Evolutionary conservation across 2,888 invertebrate species (phyloP).

Genomic region (Protophormia terraenovae): DNA sequence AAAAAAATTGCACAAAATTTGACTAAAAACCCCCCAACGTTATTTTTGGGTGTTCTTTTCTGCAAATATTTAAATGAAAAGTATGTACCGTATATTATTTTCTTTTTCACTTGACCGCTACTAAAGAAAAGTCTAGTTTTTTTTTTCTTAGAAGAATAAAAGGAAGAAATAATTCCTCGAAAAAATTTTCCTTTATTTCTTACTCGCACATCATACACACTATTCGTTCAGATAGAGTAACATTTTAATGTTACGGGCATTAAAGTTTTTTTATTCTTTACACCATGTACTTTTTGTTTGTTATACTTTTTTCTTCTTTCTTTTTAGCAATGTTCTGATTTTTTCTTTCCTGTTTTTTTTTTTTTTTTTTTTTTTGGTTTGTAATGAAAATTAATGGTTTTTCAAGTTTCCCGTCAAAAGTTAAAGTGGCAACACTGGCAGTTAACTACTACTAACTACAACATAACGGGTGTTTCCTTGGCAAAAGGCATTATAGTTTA

Average conservation of each 20-base stretch:
- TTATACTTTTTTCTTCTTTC: neutral
- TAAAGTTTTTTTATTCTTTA: neutral
- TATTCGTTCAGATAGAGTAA: neutral
- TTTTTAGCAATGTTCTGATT: neutral
- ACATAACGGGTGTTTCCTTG: slow-evolving; percentile 42
- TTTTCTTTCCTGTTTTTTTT: neutral
- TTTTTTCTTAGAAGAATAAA: neutral
- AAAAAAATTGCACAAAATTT: neutral
- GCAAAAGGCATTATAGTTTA: slow-evolving; percentile 4
- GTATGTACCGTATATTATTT: neutral
- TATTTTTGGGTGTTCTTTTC: neutral
- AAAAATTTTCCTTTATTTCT: neutral
- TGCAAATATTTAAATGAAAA: slow-evolving; percentile 13
- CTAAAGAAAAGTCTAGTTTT: neutral
- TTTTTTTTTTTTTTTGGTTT: slow-evolving; percentile 3
- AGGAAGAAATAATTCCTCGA: neutral
- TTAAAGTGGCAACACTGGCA: slow-evolving; percentile 64
- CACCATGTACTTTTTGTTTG: neutral
- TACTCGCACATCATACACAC: neutral
- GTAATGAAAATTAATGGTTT: slow-evolving; percentile 69
- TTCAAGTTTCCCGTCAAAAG: slow-evolving; percentile 60
- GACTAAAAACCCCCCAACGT: neutral
- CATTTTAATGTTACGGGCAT: slow-evolving; percentile 16
- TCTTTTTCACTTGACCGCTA: slow-evolving; percentile 7
- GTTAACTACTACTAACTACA: slow-evolving; percentile 52